Conservation (phyloP, 2,888 invertebrate genomes). For the Napeogenes sylphis region DNA sequence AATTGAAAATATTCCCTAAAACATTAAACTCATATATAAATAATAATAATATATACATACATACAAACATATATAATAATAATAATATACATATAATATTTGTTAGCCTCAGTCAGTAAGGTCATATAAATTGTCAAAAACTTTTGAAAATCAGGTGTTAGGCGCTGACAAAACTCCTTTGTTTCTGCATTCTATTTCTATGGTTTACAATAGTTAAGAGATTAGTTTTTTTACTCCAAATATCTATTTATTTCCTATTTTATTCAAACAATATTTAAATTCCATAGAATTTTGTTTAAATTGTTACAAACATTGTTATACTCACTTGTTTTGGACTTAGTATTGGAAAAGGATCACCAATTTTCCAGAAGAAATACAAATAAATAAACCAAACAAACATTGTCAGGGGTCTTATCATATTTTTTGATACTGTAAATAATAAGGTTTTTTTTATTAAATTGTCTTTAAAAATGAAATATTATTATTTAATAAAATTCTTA, state of each 20-base stretch:
- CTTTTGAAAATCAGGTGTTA: too few relatives aligned
- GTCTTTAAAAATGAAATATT: slow-evolving; percentile 7
- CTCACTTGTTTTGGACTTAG: slow-evolving; percentile 95
- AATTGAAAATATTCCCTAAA: slow-evolving; percentile 83
- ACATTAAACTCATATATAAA: slow-evolving; percentile 2
- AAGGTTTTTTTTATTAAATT: slow-evolving; percentile 18
- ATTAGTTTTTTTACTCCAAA: too few relatives aligned
- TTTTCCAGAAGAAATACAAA: slow-evolving; percentile 98
- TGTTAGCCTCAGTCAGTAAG: too few relatives aligned
- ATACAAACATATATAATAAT: not conserved
- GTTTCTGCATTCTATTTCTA: too few relatives aligned
- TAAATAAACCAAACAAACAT: slow-evolving; percentile 92
- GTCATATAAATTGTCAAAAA: too few relatives aligned
- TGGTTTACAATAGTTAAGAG: too few relatives aligned
- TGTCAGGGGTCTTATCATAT: slow-evolving; percentile 88
- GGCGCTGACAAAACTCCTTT: too few relatives aligned
- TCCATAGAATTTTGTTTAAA: too few relatives aligned
- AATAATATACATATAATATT: too few relatives aligned
- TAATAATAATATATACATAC: not conserved
- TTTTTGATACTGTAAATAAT: slow-evolving; percentile 81
- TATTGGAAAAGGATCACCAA: slow-evolving; percentile 99
- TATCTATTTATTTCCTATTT: too few relatives aligned
- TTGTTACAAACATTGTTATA: not conserved
- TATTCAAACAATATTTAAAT: too few relatives aligned
- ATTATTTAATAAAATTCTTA: slow-evolving; percentile 56